phyloP scores from a whole-genome alignment of 2,888 invertebrate species.

The Punctoribates punctum region DNA sequence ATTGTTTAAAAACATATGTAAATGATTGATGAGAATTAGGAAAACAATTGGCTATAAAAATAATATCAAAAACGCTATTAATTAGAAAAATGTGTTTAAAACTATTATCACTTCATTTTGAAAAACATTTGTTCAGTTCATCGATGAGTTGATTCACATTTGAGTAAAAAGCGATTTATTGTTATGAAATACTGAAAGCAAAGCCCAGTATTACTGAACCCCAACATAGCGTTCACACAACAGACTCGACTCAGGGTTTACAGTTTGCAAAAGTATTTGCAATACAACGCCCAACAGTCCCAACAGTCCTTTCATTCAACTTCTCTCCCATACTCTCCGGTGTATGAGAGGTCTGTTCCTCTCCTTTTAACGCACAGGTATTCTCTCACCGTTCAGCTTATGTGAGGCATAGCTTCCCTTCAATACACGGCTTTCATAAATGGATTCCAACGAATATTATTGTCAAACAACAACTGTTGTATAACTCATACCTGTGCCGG shows the following conservation, averaged over 20 bases:
- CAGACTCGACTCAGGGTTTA: neutral
- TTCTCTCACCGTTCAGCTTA: neutral
- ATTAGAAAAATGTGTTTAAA: neutral
- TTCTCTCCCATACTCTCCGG: neutral
- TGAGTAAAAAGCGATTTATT: neutral
- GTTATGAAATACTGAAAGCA: neutral
- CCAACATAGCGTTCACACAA: neutral
- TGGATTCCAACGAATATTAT: constrained; percentile 18
- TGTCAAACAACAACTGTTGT: constrained; percentile 14
- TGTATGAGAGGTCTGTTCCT: too few relatives aligned
- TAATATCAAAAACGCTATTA: neutral
- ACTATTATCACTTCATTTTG: neutral
- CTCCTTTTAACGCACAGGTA: neutral
- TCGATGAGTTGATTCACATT: constrained; percentile 8
- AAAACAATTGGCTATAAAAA: neutral
- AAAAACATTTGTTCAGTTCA: neutral
- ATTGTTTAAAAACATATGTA: neutral
- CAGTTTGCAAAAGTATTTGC: constrained; percentile 14
- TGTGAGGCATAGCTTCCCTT: neutral
- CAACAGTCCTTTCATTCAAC: constrained; percentile 16
- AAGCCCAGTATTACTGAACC: constrained; percentile 16
- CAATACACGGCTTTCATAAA: constrained; percentile 10
- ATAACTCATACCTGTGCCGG: constrained; percentile 15
- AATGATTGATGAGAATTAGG: neutral
- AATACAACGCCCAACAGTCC: constrained; percentile 29